A percentile compares a stretch with the other conserved stretches of the same genome.
These are phyloP conservation scores for Phenganax marumi DNA, from an alignment of 92 coral and sea anemone genomes.

Conservation along the genomic window DNA sequence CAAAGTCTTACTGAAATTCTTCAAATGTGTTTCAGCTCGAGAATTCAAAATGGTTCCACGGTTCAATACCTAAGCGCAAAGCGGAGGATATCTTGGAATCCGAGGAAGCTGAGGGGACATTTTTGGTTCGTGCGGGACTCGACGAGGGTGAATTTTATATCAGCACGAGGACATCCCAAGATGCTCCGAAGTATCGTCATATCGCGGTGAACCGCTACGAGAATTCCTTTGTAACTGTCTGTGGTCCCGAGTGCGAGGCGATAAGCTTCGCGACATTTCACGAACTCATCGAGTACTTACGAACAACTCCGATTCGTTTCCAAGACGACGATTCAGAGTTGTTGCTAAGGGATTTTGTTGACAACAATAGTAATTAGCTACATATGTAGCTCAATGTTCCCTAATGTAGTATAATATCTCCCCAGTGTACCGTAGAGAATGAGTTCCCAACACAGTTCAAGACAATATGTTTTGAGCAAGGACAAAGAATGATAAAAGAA, in stretches of 20 bases:
- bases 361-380: neutral
- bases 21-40: neutral
- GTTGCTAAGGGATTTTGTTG: constrained; percentile 13
- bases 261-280: constrained; percentile 62
- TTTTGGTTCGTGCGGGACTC: constrained; percentile 71
- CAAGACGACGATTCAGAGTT: neutral
- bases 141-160: constrained; percentile 63
- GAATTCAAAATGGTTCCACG: neutral
- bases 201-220: constrained; percentile 65
- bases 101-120: constrained; percentile 73
- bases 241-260: constrained; percentile 65
- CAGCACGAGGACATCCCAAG: constrained; percentile 73
- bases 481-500: neutral
- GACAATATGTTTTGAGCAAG: too few relatives aligned
- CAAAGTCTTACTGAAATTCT: neutral
- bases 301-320: constrained; percentile 67
- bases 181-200: constrained; percentile 77
- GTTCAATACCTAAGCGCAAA: constrained; percentile 18
- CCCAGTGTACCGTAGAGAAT: too few relatives aligned
- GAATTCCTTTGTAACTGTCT: constrained; percentile 59
- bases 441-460: neutral
- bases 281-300: constrained; percentile 74
- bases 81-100: constrained; percentile 72
- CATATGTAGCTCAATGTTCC: neutral
- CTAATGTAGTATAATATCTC: neutral